These are phyloP conservation scores for Poecilia latipinna DNA, from an alignment of 2,113 vertebrate species.

Conservation along the genomic window DNA sequence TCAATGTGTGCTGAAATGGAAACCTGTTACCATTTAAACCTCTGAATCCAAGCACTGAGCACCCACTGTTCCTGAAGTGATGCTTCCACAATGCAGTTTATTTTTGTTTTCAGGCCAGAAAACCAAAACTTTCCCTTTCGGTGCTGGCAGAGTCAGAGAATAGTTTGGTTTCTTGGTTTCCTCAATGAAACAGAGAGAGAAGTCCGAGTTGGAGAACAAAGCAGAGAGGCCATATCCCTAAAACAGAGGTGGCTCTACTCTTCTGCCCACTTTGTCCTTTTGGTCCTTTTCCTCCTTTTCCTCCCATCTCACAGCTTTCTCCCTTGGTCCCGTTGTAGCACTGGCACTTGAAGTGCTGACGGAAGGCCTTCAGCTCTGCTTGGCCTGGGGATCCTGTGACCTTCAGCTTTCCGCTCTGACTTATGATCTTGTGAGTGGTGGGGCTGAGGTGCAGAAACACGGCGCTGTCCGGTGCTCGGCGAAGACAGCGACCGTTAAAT, in stretches of 20 bases:
- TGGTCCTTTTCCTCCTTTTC: background rate
- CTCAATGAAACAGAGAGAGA: constrained; percentile 70
- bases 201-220: constrained; percentile 72
- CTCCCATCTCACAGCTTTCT: constrained; percentile 68
- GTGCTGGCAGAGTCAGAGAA: constrained; percentile 22
- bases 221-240: constrained; percentile 59
- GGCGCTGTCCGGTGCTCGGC: constrained; percentile 63
- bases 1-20: background rate
- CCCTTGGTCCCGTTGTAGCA: constrained; percentile 88
- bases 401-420: constrained; percentile 36
- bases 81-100: background rate
- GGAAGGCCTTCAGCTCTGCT: constrained; percentile 65
- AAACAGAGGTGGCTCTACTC: constrained; percentile 61
- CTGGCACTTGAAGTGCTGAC: constrained; percentile 85
- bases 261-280: constrained; percentile 6
- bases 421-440: constrained; percentile 78
- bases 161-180: constrained; percentile 31
- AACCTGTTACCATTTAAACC: background rate
- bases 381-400: constrained; percentile 63
- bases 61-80: background rate
- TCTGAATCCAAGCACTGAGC: constrained; percentile 1
- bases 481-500: constrained; percentile 86
- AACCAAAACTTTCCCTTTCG: constrained; percentile 25
- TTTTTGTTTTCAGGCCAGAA: background rate
- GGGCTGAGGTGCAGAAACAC: constrained; percentile 85